Percentiles rank a stretch among this genome's conserved stretches.
These are phyloP conservation scores for Brachyhypopomus gauderio DNA, from an alignment of 2,113 vertebrate species.

Conservation along the genomic window DNA sequence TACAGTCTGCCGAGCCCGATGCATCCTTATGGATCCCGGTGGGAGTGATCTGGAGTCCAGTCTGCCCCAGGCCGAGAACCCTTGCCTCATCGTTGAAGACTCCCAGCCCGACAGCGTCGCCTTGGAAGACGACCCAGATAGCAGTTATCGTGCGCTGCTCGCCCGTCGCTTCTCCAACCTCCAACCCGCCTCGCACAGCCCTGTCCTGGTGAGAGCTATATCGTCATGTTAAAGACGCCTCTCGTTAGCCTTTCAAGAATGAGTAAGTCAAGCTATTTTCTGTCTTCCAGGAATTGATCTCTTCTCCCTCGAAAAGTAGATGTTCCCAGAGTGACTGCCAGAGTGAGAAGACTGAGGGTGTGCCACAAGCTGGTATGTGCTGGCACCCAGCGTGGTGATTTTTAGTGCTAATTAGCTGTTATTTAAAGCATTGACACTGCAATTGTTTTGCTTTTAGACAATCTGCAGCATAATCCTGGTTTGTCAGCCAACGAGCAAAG, in stretches of 20 bases:
- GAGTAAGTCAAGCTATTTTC: conserved; percentile 1
- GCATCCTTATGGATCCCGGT: conserved; percentile 79
- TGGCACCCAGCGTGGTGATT: neutral
- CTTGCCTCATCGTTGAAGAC: conserved; percentile 90
- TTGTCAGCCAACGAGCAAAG: conserved; percentile 65
- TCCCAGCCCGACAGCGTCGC: conserved; percentile 86
- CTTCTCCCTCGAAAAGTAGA: conserved; percentile 70
- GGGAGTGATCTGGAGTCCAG: conserved; percentile 82
- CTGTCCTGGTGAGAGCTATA: conserved; percentile 78
- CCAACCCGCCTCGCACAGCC: conserved; percentile 78
- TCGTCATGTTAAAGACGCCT: neutral
- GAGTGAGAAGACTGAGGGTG: conserved; percentile 61
- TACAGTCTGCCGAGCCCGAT: conserved; percentile 44
- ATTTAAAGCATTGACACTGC: neutral
- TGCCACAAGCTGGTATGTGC: conserved; percentile 32
- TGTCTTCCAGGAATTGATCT: conserved; percentile 77
- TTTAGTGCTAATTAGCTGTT: neutral
- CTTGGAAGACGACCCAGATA: conserved; percentile 79
- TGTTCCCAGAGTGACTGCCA: conserved; percentile 69
- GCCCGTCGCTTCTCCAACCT: conserved; percentile 78
- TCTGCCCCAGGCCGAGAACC: conserved; percentile 83
- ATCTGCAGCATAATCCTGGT: conserved; percentile 43
- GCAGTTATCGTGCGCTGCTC: conserved; percentile 77
- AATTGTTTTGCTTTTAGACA: conserved; percentile 46
- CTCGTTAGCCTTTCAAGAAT: neutral